phyloP scores from a whole-genome alignment of 2,888 invertebrate species.

The Muschampia plurimacula region DNA sequence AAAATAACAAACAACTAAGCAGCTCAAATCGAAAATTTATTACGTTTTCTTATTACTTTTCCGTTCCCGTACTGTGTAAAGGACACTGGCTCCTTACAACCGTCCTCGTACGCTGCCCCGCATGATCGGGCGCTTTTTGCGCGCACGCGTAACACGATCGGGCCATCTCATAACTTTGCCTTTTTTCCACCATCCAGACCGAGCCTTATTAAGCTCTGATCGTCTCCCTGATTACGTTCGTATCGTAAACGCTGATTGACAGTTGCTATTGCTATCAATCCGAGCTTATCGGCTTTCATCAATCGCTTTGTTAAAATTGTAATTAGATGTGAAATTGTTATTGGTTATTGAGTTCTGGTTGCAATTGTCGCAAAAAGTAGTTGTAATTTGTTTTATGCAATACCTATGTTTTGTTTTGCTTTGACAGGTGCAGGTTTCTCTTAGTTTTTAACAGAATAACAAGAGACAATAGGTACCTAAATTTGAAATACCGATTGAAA shows the following conservation, averaged over 20 bases:
- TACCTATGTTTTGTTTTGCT: not conserved
- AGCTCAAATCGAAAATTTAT: not conserved
- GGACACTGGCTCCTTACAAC: slow-evolving; percentile 53
- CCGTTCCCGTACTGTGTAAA: slow-evolving; percentile 25
- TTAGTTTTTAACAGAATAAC: too few relatives aligned
- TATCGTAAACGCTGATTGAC: slow-evolving; percentile 56
- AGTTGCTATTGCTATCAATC: slow-evolving; percentile 59
- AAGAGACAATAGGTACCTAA: too few relatives aligned
- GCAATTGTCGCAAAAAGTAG: slow-evolving; percentile 8
- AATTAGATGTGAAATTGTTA: slow-evolving; percentile 24
- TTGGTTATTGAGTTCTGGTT: not conserved
- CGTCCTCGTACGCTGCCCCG: slow-evolving; percentile 57
- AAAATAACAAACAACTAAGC: too few relatives aligned
- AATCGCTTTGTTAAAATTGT: slow-evolving; percentile 9
- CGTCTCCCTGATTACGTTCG: slow-evolving; percentile 63
- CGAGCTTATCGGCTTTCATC: slow-evolving; percentile 7
- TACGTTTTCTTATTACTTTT: not conserved
- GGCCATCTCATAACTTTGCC: slow-evolving; percentile 78
- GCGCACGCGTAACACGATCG: slow-evolving; percentile 75
- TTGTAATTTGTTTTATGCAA: not conserved
- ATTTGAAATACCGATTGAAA: too few relatives aligned
- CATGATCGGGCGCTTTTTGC: slow-evolving; percentile 61
- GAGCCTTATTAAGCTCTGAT: slow-evolving; percentile 67
- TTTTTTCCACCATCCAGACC: slow-evolving; percentile 65
- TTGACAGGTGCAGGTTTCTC: not conserved